A percentile compares a stretch with the other conserved stretches of the same genome.
These are phyloP conservation scores for Monomorium pharaonis DNA, from an alignment of 1,140 invertebrate genomes.

Conservation along the genomic window DNA sequence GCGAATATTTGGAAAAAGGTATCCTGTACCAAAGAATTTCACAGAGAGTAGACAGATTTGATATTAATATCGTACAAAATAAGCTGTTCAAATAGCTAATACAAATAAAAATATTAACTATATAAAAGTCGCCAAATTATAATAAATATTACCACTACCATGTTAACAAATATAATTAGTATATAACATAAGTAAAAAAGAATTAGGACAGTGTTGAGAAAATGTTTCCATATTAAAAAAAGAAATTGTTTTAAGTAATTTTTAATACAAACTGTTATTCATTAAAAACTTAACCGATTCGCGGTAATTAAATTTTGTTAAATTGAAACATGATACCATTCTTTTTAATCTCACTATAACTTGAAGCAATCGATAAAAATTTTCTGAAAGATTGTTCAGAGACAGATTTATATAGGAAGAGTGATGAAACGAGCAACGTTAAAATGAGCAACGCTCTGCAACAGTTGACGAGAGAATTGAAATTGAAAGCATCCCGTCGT, in stretches of 20 bases:
- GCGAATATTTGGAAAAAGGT: not conserved
- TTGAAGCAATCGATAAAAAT: not conserved
- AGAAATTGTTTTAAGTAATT: no score
- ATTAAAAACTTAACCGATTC: not conserved
- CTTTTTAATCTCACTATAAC: not conserved
- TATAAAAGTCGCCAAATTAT: not conserved
- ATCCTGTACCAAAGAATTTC: conserved; percentile 1
- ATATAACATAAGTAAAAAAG: not conserved
- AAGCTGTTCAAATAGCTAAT: not conserved
- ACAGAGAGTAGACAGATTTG: not conserved
- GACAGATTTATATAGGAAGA: not conserved
- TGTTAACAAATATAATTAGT: not conserved
- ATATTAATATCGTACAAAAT: not conserved
- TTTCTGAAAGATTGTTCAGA: conserved; percentile 1
- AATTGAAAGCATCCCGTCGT: conserved; percentile 29
- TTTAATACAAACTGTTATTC: not conserved
- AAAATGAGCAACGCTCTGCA: conserved; percentile 36
- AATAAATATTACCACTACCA: not conserved
- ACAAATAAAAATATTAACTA: not conserved
- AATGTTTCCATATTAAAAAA: not conserved
- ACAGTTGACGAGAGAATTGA: conserved; percentile 23
- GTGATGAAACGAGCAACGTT: not conserved
- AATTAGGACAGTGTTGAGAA: not conserved
- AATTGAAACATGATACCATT: not conserved
- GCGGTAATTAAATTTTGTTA: not conserved